Conservation (phyloP, 1,140 invertebrate species). For the Pogonus chalceus region DNA sequence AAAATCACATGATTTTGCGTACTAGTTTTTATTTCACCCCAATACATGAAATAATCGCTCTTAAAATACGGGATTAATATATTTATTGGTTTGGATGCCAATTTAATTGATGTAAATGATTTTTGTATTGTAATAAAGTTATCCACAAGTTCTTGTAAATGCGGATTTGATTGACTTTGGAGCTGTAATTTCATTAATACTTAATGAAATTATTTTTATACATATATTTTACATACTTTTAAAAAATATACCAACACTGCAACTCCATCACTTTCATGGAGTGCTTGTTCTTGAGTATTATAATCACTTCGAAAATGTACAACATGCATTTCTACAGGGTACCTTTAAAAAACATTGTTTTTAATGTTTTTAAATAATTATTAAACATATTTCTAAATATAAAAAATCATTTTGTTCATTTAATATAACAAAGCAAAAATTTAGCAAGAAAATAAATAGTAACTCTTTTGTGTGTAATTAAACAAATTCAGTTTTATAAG, state of each 20-base stretch:
- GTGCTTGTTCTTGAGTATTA: slow-evolving; percentile 42
- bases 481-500: too few relatives aligned
- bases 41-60: slow-evolving; percentile 58
- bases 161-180: slow-evolving; percentile 38
- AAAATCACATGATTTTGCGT: slow-evolving; percentile 27
- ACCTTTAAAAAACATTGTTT: slow-evolving; percentile 18
- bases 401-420: too few relatives aligned
- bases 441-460: too few relatives aligned
- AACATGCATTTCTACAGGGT: slow-evolving; percentile 49
- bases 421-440: too few relatives aligned
- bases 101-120: slow-evolving; percentile 38
- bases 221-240: slow-evolving; percentile 35
- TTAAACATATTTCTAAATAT: slow-evolving; percentile 2
- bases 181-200: slow-evolving; percentile 32
- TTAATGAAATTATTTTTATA: slow-evolving; percentile 2
- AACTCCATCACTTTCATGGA: slow-evolving; percentile 45
- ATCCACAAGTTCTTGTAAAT: slow-evolving; percentile 40
- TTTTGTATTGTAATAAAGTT: slow-evolving; percentile 38
- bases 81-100: slow-evolving; percentile 38
- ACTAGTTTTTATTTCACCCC: slow-evolving; percentile 42
- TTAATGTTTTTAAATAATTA: background rate
- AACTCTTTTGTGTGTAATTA: too few relatives aligned
- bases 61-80: slow-evolving; percentile 42
- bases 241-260: slow-evolving; percentile 46
- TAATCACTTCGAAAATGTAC: slow-evolving; percentile 44